These are phyloP conservation scores for Poecilus cupreus DNA, from an alignment of 2,888 invertebrate species.

Conservation along the genomic window DNA sequence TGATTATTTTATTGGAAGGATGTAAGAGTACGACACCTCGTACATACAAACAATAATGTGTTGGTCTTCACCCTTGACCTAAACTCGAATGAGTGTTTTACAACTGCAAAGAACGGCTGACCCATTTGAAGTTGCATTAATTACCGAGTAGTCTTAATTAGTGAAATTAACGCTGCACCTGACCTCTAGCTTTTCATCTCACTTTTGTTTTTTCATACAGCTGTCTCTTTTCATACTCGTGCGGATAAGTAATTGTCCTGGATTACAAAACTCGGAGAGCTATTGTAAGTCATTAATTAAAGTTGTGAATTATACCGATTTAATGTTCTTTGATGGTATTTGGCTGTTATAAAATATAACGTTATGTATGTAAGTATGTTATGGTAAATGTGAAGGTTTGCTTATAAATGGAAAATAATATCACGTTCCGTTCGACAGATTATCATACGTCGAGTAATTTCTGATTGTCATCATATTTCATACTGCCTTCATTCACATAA, in stretches of 20 bases:
- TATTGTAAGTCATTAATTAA: slow-evolving; percentile 42
- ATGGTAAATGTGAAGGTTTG: slow-evolving; percentile 57
- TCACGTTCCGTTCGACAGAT: slow-evolving; percentile 31
- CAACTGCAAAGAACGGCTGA: slow-evolving; percentile 33
- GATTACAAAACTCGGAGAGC: slow-evolving; percentile 38
- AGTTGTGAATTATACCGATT: slow-evolving; percentile 6
- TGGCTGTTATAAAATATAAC: slow-evolving; percentile 47
- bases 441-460: neutral
- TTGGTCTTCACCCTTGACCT: slow-evolving; percentile 49
- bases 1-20: neutral
- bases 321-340: slow-evolving; percentile 36
- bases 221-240: neutral
- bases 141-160: slow-evolving; percentile 53
- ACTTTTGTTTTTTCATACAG: slow-evolving; percentile 2
- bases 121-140: slow-evolving; percentile 56
- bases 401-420: slow-evolving; percentile 43
- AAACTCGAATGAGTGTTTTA: slow-evolving; percentile 45
- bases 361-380: slow-evolving; percentile 50
- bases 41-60: slow-evolving; percentile 48
- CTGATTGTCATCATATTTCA: slow-evolving; percentile 25
- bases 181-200: slow-evolving; percentile 39
- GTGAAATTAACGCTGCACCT: slow-evolving; percentile 49
- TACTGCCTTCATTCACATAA: neutral
- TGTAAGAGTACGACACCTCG: slow-evolving; percentile 29
- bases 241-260: slow-evolving; percentile 8